phyloP scores from a whole-genome alignment of 1,140 invertebrate genomes.

The Amphibalanus amphitrite region DNA sequence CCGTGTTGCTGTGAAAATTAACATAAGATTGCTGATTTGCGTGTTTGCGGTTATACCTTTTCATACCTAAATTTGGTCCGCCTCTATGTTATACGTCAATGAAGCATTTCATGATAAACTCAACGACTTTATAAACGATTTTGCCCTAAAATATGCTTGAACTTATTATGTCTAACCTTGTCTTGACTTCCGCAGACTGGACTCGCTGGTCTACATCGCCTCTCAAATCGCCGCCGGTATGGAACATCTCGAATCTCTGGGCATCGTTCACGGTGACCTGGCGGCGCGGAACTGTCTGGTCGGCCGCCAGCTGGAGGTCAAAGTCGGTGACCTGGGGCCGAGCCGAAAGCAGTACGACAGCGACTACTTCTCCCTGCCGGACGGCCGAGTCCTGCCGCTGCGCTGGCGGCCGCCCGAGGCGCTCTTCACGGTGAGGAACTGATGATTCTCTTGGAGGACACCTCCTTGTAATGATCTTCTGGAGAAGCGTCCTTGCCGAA shows the following conservation, averaged over 20 bases:
- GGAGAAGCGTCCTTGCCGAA: not conserved
- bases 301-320: constrained; percentile 61
- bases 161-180: not conserved
- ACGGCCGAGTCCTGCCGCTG: constrained; percentile 54
- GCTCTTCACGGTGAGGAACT: not conserved
- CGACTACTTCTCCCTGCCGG: constrained; percentile 67
- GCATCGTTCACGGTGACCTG: constrained; percentile 73
- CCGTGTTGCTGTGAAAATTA: too few relatives aligned
- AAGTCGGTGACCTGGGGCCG: constrained; percentile 78
- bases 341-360: constrained; percentile 61
- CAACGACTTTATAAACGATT: not conserved
- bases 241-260: constrained; percentile 15
- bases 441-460: not conserved
- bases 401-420: constrained; percentile 77
- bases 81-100: not conserved
- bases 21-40: too few relatives aligned
- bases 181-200: not conserved
- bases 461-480: too few relatives aligned
- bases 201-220: constrained; percentile 22
- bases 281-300: constrained; percentile 88
- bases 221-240: constrained; percentile 20
- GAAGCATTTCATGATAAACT: not conserved
- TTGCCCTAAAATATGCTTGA: not conserved
- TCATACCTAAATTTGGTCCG: constrained; percentile 5
- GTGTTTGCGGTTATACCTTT: too few relatives aligned